Evolutionary conservation across 1,140 invertebrate genomes (phyloP), one percentile per base, ranked within the genome.

Genomic region (Pogonomyrmex barbatus): DNA sequence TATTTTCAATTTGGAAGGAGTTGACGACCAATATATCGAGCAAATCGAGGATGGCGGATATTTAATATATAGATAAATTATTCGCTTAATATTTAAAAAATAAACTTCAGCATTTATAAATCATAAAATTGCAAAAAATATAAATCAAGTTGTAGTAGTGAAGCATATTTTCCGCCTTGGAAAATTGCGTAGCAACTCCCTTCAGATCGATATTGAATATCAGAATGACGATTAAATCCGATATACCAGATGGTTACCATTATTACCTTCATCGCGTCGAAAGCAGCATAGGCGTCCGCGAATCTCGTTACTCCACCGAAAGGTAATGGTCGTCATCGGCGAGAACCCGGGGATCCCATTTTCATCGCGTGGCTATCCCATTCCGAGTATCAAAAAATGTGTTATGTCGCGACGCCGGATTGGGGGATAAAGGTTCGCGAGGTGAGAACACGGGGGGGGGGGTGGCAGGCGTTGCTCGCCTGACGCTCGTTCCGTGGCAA

Each of bases 321-420:
- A 56, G 62, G n/a, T 75, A 85, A 89, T 63, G 68, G 47, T 62
- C 62, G 30, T 45, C 82, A 62, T 88, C 45, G 42, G 39, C 42
- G 58, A 62, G 58, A 89, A 78, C 47, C 75, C 60, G 33, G 36
- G 52, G 45, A 85, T 54, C 50, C 70, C 63, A 85, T 86, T 83
- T 87, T 42, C n/a, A 6, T 1, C 30, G 39, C 52, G 12, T 58
- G 50, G n/a, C 33, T 33, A 70, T 52, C 52, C 67, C 24, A 56
- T 75, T 56, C 56, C n/a, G 63, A 77, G 76, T 88, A 91, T 91
- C 60, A 87, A 90, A 24, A 90, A 91, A 85, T 85, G 58, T 77
- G 84, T 87, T 89, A 87, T 87, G 76, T 87, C 56, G 65, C 33
- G 30, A 14, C 12, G n/a, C 0, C 36, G 17, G 17, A 50, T 54